A percentile compares a stretch with the other conserved stretches of the same genome.
These are phyloP conservation scores for Drosophila colorata DNA, from an alignment of 2,888 invertebrate genomes.

Conservation along the genomic window DNA sequence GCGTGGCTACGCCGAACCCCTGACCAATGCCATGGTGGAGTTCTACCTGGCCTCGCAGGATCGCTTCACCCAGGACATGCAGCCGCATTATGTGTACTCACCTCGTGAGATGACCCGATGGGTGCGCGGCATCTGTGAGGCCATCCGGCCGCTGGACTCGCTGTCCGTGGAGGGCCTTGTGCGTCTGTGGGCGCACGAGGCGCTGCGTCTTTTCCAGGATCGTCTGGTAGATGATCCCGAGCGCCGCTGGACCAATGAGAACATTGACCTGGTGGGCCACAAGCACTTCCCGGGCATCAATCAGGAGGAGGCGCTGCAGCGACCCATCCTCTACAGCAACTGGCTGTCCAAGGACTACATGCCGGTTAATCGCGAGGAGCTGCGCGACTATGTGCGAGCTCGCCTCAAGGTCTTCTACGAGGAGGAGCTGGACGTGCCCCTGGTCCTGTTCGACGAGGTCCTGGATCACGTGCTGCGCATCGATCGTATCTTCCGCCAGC, in stretches of 20 bases:
- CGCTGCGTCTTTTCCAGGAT: slow-evolving; percentile 98
- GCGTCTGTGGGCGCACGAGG: slow-evolving; percentile 99
- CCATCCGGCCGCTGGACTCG: slow-evolving; percentile 97
- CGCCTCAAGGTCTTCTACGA: slow-evolving; percentile 99
- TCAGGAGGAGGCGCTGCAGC: slow-evolving; percentile 92
- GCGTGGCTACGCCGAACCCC: slow-evolving; percentile 96
- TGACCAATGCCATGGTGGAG: slow-evolving; percentile 99
- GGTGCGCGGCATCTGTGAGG: slow-evolving; percentile 99
- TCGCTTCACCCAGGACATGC: slow-evolving; percentile 99
- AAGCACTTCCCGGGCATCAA: slow-evolving; percentile 98
- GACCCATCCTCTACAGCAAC: slow-evolving; percentile 99
- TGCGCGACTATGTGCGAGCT: slow-evolving; percentile 98
- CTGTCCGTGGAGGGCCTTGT: slow-evolving; percentile 97
- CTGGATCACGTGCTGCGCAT: slow-evolving; percentile 99
- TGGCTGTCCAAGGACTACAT: slow-evolving; percentile 99
- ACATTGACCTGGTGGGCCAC: slow-evolving; percentile 96
- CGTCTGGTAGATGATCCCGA: slow-evolving; percentile 97
- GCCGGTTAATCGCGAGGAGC: slow-evolving; percentile 97
- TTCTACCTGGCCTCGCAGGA: slow-evolving; percentile 99
- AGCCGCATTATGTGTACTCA: slow-evolving; percentile 99
- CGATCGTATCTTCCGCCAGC: slow-evolving; percentile 99
- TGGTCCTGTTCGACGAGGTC: slow-evolving; percentile 99
- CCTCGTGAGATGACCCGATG: slow-evolving; percentile 99
- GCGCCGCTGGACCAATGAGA: slow-evolving; percentile 98
- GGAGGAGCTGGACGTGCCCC: slow-evolving; percentile 98